Percentiles rank a stretch among this genome's conserved stretches.
Evolutionary conservation across 2,888 invertebrate species (phyloP).

Genomic region (Mimachlamys varia): DNA sequence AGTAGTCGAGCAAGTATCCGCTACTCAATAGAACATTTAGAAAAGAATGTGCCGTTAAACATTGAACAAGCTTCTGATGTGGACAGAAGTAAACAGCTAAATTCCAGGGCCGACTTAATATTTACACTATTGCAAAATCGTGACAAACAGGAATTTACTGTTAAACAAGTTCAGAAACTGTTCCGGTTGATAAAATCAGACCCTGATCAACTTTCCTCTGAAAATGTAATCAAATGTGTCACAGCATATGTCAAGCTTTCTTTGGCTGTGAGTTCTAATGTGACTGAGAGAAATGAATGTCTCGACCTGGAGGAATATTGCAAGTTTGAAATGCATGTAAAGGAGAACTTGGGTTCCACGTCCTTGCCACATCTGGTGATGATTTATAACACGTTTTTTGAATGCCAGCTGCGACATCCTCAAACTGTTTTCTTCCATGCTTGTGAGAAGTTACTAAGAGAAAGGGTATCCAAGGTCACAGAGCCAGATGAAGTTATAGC

Average conservation of each 20-base stretch:
- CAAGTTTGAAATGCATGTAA: not conserved
- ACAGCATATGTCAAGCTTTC: not conserved
- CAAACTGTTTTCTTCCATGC: not conserved
- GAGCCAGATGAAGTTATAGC: not conserved
- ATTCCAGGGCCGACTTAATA: not conserved
- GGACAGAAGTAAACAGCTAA: not conserved
- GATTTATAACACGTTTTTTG: not conserved
- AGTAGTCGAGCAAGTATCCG: not conserved
- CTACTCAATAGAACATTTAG: not conserved
- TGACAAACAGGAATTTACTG: not conserved
- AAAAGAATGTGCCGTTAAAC: not conserved
- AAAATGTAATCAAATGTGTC: not conserved
- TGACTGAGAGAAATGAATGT: not conserved
- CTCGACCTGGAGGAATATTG: not conserved
- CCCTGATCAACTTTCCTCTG: not conserved
- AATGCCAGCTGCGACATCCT: not conserved
- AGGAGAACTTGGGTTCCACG: not conserved
- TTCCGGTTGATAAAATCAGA: not conserved
- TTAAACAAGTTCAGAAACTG: not conserved
- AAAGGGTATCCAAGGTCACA: not conserved
- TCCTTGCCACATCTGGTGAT: not conserved
- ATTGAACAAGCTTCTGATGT: not conserved
- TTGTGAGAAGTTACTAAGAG: not conserved
- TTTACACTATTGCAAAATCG: not conserved
- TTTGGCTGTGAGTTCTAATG: not conserved